Percentiles rank a stretch among this genome's conserved stretches.
These are phyloP conservation scores for Trichonephila inaurata DNA, from an alignment of 1,140 invertebrate genomes.

Conservation along the genomic window DNA sequence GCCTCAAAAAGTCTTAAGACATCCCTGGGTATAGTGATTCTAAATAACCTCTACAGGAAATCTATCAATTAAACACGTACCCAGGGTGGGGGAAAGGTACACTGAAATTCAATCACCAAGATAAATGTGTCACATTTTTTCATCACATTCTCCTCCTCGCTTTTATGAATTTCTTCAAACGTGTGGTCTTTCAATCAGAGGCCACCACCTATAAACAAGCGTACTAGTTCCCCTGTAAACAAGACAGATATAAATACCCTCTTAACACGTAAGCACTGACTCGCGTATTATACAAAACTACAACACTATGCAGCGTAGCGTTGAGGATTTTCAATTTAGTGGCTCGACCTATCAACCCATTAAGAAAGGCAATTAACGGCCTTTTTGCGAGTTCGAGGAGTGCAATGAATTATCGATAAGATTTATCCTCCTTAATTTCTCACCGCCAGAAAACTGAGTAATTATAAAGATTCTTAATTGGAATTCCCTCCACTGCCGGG, in stretches of 20 bases:
- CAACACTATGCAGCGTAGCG: background rate
- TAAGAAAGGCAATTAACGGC: slow-evolving; percentile 55
- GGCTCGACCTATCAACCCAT: slow-evolving; percentile 59
- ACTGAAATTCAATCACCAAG: too few species aligned
- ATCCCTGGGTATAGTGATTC: too few species aligned
- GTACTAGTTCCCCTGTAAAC: background rate
- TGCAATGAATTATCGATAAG: slow-evolving; percentile 63
- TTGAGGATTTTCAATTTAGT: slow-evolving; percentile 66
- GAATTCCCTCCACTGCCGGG: background rate
- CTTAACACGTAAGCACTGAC: slow-evolving; percentile 13
- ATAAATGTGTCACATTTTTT: background rate
- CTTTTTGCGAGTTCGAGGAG: slow-evolving; percentile 2
- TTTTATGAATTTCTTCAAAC: background rate
- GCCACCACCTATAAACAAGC: background rate
- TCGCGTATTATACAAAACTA: too few species aligned
- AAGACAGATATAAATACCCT: slow-evolving; percentile 58
- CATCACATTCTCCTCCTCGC: background rate
- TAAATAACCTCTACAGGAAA: too few species aligned
- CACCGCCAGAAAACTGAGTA: slow-evolving; percentile 67
- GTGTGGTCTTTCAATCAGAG: background rate
- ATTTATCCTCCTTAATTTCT: slow-evolving; percentile 73
- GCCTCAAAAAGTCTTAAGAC: too few species aligned
- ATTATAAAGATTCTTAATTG: slow-evolving; percentile 72
- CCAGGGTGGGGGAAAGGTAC: too few species aligned
- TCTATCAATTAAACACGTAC: too few species aligned